phyloP scores from a whole-genome alignment of 2,797 vertebrate genomes.

The Lindbergichthys nudifrons region DNA sequence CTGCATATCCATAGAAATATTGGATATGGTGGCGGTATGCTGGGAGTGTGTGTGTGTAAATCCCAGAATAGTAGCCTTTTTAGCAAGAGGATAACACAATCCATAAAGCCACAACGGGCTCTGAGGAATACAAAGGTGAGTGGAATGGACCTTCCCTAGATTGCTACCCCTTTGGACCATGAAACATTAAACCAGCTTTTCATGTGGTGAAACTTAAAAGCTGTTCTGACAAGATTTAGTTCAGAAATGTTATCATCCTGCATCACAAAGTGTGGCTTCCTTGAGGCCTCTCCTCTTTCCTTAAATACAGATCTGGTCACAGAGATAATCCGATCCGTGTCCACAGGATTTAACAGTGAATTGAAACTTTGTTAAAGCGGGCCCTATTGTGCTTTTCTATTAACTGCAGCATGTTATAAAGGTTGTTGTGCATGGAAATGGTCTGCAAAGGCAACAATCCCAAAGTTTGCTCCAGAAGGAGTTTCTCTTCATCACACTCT shows the following conservation, averaged over 20 bases:
- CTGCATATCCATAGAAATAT: neutral
- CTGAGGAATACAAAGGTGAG: too few species aligned
- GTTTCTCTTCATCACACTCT: too few species aligned
- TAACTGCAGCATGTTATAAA: too few species aligned
- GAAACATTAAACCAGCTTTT: constrained; percentile 18
- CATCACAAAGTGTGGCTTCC: constrained; percentile 15
- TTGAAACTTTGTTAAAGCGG: constrained; percentile 4
- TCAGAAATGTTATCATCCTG: constrained; percentile 13
- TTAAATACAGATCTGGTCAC: constrained; percentile 24
- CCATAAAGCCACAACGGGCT: too few species aligned
- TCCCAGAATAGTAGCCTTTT: neutral
- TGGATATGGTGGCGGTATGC: neutral
- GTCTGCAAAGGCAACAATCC: too few species aligned
- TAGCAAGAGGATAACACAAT: too few species aligned
- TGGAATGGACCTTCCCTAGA: too few species aligned
- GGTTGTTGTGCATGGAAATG: too few species aligned
- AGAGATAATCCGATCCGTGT: constrained; percentile 40
- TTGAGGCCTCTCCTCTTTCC: constrained; percentile 1
- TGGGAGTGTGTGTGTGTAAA: neutral
- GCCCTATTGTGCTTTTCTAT: too few species aligned
- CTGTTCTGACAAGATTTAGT: constrained; percentile 27
- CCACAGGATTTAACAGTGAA: constrained; percentile 24
- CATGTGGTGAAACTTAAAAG: constrained; percentile 33
- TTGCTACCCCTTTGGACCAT: too few species aligned
- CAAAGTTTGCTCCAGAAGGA: too few species aligned